Percentiles rank a stretch among this genome's conserved stretches.
Conservation (phyloP, 2,888 invertebrate species). For the Pristionchus maxplancki region DNA sequence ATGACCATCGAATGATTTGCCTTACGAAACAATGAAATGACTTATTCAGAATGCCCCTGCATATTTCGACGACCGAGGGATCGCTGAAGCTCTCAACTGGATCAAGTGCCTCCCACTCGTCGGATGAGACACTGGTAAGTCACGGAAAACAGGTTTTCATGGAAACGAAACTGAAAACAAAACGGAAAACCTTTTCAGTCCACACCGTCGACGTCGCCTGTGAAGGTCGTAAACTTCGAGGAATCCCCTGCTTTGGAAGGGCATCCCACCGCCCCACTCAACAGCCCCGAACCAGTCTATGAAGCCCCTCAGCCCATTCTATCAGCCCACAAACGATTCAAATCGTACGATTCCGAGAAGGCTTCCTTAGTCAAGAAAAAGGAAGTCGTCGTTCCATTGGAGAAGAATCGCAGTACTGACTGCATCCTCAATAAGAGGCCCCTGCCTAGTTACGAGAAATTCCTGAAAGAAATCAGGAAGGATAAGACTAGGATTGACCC, state of each 20-base stretch:
- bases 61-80: conserved; percentile 1
- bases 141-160: background rate
- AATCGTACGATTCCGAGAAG: conserved; percentile 37
- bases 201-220: background rate
- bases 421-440: background rate
- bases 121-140: background rate
- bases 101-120: background rate
- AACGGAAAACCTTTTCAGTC: background rate
- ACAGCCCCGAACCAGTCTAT: background rate
- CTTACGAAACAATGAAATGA: too few relatives aligned
- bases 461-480: conserved; percentile 17
- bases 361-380: background rate
- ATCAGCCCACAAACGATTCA: conserved; percentile 26
- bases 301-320: background rate
- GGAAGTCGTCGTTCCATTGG: background rate
- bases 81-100: conserved; percentile 15
- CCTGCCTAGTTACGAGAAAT: background rate
- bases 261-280: background rate
- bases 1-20: too few relatives aligned
- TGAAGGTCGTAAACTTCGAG: background rate
- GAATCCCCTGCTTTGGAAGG: background rate
- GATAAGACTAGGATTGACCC: conserved; percentile 19
- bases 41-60: conserved; percentile 33
- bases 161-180: background rate
- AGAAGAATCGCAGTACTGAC: background rate